Evolutionary conservation across 2,888 invertebrate species (phyloP).

Genomic region (Drosophila atripex): DNA sequence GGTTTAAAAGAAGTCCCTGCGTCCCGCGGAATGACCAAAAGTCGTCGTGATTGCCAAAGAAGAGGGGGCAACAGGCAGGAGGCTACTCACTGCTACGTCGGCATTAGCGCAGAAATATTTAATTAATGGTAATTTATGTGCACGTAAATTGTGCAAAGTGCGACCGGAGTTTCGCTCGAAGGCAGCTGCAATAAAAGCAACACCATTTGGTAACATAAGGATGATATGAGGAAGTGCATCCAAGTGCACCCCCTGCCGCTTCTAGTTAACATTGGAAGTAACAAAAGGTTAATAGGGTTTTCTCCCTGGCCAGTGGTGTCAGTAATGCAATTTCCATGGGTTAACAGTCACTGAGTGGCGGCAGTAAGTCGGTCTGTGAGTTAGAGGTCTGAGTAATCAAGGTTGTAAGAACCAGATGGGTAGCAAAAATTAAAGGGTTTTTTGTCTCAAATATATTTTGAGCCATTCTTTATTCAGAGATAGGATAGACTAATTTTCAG

Average conservation of each 20-base stretch:
- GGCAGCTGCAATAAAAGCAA: conserved; percentile 44
- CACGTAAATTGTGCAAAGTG: conserved; percentile 81
- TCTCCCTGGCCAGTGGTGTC: conserved; percentile 17
- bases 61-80: background rate
- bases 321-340: conserved; percentile 47
- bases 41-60: conserved; percentile 67
- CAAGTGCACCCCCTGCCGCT: conserved; percentile 58
- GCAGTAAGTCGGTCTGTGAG: conserved; percentile 26
- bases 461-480: background rate
- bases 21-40: conserved; percentile 53
- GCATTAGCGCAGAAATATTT: conserved; percentile 82
- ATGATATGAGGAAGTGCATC: conserved; percentile 34
- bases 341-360: conserved; percentile 25
- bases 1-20: conserved; percentile 42
- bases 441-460: background rate
- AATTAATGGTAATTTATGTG: conserved; percentile 84
- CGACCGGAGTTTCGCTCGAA: conserved; percentile 57
- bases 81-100: conserved; percentile 13
- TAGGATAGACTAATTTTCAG: no score
- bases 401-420: background rate
- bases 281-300: conserved; percentile 73
- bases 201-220: conserved; percentile 33
- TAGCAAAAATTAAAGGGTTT: background rate
- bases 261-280: conserved; percentile 70
- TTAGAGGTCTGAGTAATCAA: conserved; percentile 19